phyloP scores from a whole-genome alignment of 1,140 invertebrate species.

The Formica selysi region DNA sequence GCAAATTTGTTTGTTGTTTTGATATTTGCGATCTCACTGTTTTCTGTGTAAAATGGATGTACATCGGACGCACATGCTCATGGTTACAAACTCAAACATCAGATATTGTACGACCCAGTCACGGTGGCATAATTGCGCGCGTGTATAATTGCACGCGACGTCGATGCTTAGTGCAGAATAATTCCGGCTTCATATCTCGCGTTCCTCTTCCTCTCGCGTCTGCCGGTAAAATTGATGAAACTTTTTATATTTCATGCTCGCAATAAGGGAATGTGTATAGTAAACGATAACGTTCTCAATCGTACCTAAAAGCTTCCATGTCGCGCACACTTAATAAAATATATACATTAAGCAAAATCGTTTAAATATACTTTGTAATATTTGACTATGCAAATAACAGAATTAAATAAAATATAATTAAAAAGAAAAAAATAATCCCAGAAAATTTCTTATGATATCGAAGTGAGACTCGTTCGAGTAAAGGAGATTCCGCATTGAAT shows the following conservation, averaged over 20 bases:
- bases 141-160: conserved; percentile 36
- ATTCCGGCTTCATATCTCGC: conserved; percentile 33
- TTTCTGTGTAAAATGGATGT: not conserved
- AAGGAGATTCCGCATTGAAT: not conserved
- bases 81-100: conserved; percentile 35
- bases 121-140: not conserved
- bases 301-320: conserved; percentile 3
- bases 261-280: not conserved
- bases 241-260: conserved; percentile 40
- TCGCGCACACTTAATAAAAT: not conserved
- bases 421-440: not conserved
- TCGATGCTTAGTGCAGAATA: conserved; percentile 28
- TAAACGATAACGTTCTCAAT: not conserved
- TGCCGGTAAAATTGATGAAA: conserved; percentile 35
- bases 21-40: not conserved
- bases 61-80: not conserved
- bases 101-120: conserved; percentile 8
- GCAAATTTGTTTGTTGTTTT: not conserved
- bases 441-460: conserved; percentile 13
- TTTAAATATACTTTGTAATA: not conserved
- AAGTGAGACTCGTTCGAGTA: not conserved
- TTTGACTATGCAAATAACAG: not conserved
- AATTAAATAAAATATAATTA: not conserved
- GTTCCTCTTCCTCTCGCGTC: not conserved
- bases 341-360: not conserved